These are phyloP conservation scores for Andrena flavipes DNA, from an alignment of 2,888 invertebrate species.

Conservation along the genomic window DNA sequence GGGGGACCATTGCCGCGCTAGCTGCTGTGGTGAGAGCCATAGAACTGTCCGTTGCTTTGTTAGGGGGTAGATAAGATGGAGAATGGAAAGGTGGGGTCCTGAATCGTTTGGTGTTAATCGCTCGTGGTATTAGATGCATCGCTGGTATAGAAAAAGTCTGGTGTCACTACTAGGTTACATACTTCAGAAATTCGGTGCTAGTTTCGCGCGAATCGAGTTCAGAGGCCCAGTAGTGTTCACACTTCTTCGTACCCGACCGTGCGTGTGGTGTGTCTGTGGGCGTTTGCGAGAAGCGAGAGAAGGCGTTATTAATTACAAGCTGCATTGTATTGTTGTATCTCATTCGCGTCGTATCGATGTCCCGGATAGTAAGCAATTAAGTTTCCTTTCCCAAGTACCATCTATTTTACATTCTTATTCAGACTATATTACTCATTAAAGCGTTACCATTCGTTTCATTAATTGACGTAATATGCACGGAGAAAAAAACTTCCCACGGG, in stretches of 20 bases:
- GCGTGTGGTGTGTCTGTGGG: slow-evolving; percentile 34
- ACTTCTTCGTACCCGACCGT: slow-evolving; percentile 25
- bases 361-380: slow-evolving; percentile 22
- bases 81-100: background rate
- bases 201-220: background rate
- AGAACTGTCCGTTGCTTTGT: slow-evolving; percentile 1
- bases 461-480: slow-evolving; percentile 34
- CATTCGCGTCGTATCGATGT: background rate
- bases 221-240: slow-evolving; percentile 23
- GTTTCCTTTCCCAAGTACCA: slow-evolving; percentile 42
- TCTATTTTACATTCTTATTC: slow-evolving; percentile 39
- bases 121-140: slow-evolving; percentile 26
- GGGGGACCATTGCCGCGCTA: background rate
- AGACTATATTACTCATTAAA: slow-evolving; percentile 36
- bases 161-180: slow-evolving; percentile 18
- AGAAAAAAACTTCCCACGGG: slow-evolving; percentile 33
- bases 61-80: background rate
- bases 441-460: slow-evolving; percentile 35
- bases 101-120: slow-evolving; percentile 34
- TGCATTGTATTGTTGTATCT: slow-evolving; percentile 24
- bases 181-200: background rate
- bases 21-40: slow-evolving; percentile 17
- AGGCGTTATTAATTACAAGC: slow-evolving; percentile 63
- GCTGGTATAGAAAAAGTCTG: slow-evolving; percentile 26
- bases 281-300: slow-evolving; percentile 72